Evolutionary conservation across 2,797 vertebrate genomes (phyloP).

Genomic region (Acrossocheilus wenchowensis): DNA sequence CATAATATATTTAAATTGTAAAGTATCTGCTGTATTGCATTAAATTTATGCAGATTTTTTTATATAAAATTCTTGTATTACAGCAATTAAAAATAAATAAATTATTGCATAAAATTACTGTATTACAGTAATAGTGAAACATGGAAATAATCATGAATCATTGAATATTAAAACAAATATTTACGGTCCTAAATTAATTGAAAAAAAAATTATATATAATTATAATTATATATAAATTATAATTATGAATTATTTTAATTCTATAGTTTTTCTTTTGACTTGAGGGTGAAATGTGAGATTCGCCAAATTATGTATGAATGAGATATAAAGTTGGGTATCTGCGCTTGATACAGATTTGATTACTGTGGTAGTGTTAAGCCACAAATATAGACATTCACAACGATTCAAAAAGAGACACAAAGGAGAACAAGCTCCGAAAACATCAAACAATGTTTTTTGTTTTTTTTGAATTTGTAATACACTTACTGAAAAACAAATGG

Average conservation of each 20-base stretch:
- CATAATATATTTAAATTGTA: background rate
- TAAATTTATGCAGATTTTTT: background rate
- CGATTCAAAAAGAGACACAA: conserved; percentile 39
- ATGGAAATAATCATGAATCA: background rate
- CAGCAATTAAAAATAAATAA: background rate
- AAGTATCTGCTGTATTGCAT: background rate
- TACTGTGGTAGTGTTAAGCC: conserved; percentile 74
- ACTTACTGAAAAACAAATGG: conserved; percentile 39
- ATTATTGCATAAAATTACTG: background rate
- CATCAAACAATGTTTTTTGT: background rate
- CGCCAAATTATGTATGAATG: background rate
- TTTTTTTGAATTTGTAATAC: background rate
- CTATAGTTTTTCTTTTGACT: background rate
- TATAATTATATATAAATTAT: background rate
- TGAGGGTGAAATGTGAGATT: conserved; percentile 23
- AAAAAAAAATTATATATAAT: background rate
- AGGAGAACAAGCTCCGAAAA: background rate
- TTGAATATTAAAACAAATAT: background rate
- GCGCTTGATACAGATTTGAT: background rate
- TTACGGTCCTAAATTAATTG: background rate
- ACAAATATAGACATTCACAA: conserved; percentile 59
- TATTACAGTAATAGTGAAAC: conserved; percentile 3
- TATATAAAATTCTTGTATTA: too few species aligned
- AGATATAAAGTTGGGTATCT: conserved; percentile 21
- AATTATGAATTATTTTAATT: background rate